Conservation (phyloP, 2,797 vertebrate genomes). For the Gadopsis bispinosus region DNA sequence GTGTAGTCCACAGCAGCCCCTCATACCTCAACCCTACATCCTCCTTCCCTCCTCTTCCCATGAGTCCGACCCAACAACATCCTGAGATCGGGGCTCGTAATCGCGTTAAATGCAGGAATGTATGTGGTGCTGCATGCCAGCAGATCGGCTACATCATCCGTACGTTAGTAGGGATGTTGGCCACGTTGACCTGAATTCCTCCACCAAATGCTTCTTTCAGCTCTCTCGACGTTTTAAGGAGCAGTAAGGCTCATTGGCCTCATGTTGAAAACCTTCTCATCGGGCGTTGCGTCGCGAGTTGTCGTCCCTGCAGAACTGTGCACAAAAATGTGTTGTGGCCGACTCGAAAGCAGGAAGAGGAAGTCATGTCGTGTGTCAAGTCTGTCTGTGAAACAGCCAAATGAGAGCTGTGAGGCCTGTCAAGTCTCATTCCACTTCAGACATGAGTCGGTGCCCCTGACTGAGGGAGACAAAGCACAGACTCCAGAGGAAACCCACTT, state of each 20-base stretch:
- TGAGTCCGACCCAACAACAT: slow-evolving; percentile 62
- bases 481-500: slow-evolving; percentile 65
- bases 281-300: neutral
- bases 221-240: neutral
- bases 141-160: slow-evolving; percentile 47
- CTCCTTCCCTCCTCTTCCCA: slow-evolving; percentile 45
- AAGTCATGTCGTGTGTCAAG: slow-evolving; percentile 43
- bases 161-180: slow-evolving; percentile 37
- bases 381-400: slow-evolving; percentile 56
- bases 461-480: slow-evolving; percentile 59
- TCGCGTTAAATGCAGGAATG: slow-evolving; percentile 78
- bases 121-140: slow-evolving; percentile 54
- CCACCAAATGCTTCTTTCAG: neutral
- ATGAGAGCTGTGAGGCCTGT: slow-evolving; percentile 52
- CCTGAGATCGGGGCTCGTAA: slow-evolving; percentile 73
- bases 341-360: slow-evolving; percentile 45
- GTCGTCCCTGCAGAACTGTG: slow-evolving; percentile 11
- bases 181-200: slow-evolving; percentile 26
- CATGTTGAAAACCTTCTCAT: neutral
- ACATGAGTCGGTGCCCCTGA: slow-evolving; percentile 58
- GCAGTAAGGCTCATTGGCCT: neutral
- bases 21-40: slow-evolving; percentile 15
- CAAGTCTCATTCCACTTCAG: slow-evolving; percentile 54
- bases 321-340: slow-evolving; percentile 18
- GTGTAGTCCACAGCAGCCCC: neutral